A percentile compares a stretch with the other conserved stretches of the same genome.
Conservation (phyloP, 2,888 invertebrate genomes). For the Rhagonycha lutea region DNA sequence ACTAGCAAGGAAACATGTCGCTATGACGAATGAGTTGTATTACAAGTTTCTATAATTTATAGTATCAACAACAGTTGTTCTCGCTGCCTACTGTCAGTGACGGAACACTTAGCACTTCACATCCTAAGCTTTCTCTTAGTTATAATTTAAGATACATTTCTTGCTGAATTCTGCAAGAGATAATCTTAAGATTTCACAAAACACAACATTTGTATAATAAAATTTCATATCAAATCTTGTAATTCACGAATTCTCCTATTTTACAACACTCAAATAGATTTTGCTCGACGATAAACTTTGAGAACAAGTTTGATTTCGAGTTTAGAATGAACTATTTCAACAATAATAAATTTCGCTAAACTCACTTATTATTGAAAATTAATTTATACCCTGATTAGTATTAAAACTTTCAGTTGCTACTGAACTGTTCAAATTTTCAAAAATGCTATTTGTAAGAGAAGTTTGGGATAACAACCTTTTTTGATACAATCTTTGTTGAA, state of each 20-base stretch:
- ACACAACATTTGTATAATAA: slow-evolving; percentile 13
- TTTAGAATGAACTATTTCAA: slow-evolving; percentile 10
- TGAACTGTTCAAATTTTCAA: background rate
- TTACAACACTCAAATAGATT: slow-evolving; percentile 6
- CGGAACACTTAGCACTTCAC: slow-evolving; percentile 20
- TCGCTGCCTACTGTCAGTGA: slow-evolving; percentile 20
- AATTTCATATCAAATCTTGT: slow-evolving; percentile 5
- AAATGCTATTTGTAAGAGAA: background rate
- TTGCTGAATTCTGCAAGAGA: slow-evolving; percentile 5
- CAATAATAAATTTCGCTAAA: slow-evolving; percentile 7
- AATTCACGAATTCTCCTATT: background rate
- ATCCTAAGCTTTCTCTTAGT: slow-evolving; percentile 11
- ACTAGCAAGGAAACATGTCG: slow-evolving; percentile 26
- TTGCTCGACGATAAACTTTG: slow-evolving; percentile 10
- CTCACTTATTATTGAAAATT: background rate
- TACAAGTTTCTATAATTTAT: slow-evolving; percentile 29
- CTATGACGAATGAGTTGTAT: slow-evolving; percentile 28
- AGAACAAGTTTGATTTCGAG: slow-evolving; percentile 16
- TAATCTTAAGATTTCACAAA: slow-evolving; percentile 13
- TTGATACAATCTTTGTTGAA: no score
- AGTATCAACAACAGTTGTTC: slow-evolving; percentile 26
- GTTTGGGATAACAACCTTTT: no score
- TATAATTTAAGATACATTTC: slow-evolving; percentile 19
- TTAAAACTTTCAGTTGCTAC: background rate
- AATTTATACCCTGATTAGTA: background rate